These are phyloP conservation scores for Agonopterix subpropinquella DNA, from an alignment of 2,888 invertebrate species.

Conservation along the genomic window DNA sequence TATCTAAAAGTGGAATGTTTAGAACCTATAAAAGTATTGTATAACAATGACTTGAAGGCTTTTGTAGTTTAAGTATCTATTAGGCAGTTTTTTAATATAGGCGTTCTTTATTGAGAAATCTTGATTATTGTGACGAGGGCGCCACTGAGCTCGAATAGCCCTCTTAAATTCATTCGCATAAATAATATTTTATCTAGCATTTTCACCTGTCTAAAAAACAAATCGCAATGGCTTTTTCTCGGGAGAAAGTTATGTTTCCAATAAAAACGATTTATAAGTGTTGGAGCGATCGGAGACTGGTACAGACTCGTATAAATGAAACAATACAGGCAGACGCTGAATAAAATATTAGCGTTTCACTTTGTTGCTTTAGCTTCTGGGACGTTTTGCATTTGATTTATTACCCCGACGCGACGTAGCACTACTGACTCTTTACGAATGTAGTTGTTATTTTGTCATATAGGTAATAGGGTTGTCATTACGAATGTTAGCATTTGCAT, in stretches of 20 bases:
- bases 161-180: slow-evolving; percentile 1
- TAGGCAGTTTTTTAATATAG: no score
- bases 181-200: slow-evolving; percentile 8
- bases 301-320: slow-evolving; percentile 22
- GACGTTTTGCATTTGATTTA: slow-evolving; percentile 35
- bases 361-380: slow-evolving; percentile 10
- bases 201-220: slow-evolving; percentile 13
- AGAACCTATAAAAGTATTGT: no score
- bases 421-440: no score
- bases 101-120: no score
- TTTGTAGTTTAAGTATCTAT: no score
- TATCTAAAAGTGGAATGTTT: no score
- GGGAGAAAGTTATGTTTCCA: slow-evolving; percentile 9
- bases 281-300: slow-evolving; percentile 27
- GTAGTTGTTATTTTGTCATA: no score
- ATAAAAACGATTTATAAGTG: slow-evolving; percentile 33
- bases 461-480: no score
- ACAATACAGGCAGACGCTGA: slow-evolving; percentile 27
- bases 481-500: no score
- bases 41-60: no score
- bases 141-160: no score
- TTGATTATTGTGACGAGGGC: no score
- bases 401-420: slow-evolving; percentile 20
- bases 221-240: slow-evolving; percentile 3
- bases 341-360: slow-evolving; percentile 40